These are phyloP conservation scores for Apis florea DNA, from an alignment of 1,140 invertebrate species.

Conservation along the genomic window DNA sequence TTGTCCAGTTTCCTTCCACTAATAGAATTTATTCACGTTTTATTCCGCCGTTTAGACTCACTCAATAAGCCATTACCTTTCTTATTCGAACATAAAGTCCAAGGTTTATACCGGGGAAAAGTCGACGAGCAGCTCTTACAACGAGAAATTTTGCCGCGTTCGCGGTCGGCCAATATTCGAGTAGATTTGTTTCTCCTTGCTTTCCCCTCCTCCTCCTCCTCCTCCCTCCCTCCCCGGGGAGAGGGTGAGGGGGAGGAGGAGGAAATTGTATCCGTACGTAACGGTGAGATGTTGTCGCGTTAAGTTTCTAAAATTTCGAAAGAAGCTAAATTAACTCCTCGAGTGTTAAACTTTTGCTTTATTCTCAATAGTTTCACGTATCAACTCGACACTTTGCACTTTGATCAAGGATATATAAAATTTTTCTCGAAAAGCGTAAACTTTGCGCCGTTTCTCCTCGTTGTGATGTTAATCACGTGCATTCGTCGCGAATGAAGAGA, in stretches of 20 bases:
- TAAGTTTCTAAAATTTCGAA: constrained; percentile 1
- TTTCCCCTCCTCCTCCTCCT: too few relatives aligned
- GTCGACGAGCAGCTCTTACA: neutral
- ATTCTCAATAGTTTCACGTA: neutral
- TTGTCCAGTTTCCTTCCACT: neutral
- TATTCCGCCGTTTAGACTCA: neutral
- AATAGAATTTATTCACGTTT: constrained; percentile 18
- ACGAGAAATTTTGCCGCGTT: neutral
- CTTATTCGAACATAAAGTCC: neutral
- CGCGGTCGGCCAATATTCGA: too few relatives aligned
- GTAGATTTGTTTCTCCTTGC: neutral
- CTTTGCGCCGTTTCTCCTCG: neutral
- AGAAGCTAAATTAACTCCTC: neutral
- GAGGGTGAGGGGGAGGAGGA: too few relatives aligned
- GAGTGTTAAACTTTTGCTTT: too few relatives aligned
- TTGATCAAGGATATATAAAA: neutral
- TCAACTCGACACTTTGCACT: too few relatives aligned
- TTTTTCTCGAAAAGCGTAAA: neutral
- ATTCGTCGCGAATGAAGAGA: neutral
- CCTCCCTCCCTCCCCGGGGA: too few relatives aligned
- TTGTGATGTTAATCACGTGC: neutral
- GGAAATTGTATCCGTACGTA: neutral
- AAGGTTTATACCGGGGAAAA: constrained; percentile 2
- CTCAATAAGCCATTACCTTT: neutral
- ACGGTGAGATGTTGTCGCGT: neutral